phyloP scores from a whole-genome alignment of 1,140 invertebrate species.

The Trypoxylus dichotomus region DNA sequence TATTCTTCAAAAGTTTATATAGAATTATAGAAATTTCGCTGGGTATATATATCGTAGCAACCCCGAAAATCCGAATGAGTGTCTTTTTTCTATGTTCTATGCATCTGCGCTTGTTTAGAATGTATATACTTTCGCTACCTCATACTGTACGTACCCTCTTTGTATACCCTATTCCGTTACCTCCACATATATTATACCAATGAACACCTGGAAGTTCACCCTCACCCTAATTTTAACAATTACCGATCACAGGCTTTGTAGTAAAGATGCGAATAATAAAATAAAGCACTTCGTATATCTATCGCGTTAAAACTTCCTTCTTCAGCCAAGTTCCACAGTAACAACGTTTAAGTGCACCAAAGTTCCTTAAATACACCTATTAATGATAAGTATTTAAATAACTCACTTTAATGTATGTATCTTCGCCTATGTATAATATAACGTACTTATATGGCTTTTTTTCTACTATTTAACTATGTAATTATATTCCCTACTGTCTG shows the following conservation, averaged over 20 bases:
- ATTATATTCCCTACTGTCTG: constrained; percentile 7
- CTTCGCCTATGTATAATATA: neutral
- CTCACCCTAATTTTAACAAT: constrained; percentile 19
- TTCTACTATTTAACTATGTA: neutral
- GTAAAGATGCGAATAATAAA: neutral
- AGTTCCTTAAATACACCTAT: no score
- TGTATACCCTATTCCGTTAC: constrained; percentile 8
- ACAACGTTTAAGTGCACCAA: no score
- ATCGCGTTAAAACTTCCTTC: neutral
- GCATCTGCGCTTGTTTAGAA: neutral
- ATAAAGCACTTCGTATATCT: neutral
- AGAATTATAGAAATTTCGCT: no score
- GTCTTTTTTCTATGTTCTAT: neutral
- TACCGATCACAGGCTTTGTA: neutral
- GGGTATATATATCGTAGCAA: no score
- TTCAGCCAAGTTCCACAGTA: no score
- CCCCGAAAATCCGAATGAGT: neutral
- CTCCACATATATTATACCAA: neutral
- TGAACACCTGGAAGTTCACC: neutral
- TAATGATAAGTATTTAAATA: no score
- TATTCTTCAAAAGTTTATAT: no score
- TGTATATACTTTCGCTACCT: neutral
- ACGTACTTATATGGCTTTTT: neutral
- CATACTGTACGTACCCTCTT: neutral
- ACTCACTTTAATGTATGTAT: no score